Evolutionary conservation across 2,888 invertebrate genomes (phyloP), one percentile per base, ranked within the genome.

Genomic region (Macrostomum cliftonense): DNA sequence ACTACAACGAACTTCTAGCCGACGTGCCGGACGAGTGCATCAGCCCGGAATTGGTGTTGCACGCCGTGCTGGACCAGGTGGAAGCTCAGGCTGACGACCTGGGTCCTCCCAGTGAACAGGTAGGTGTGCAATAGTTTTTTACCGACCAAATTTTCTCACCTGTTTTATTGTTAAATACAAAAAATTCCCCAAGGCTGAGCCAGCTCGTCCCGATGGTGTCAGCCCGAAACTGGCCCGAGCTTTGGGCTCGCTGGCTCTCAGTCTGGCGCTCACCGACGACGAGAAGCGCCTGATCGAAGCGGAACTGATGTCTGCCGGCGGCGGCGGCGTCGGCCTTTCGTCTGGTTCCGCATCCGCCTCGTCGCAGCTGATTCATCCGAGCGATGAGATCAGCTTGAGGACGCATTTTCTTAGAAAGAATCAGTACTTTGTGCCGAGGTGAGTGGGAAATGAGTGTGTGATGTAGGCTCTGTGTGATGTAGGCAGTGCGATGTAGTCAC

Each of bases 51-150:
- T 58, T 68, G 1, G 57, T 69, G 28, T 55, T 69, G 59, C 59
- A 65, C 52, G 61, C 63, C 50, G 67, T 69, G 65, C 53, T 68
- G 39, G 68, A 68, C 55, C 68, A 68, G 63, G 55, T 68, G 37
- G 58, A 56, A 12, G 67, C 67, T 11, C 61, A 61, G 19, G 64
- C 64, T 52, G 59, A 63, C 46, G 60, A 57, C 43, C 53, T 52
- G 38, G 60, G 60, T 7, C 65, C 63, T 17, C 65, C 65, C 5
- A 63, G 64, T 57, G 65, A 65, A 51, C 58, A 57, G 28, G 28
- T 28, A 9, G 9, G 28, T n/a, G n/a, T n/a, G n/a, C n/a, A n/a
- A n/a, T n/a, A n/a, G n/a, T n/a, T n/a, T 9, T 28, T 9, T 28
- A 4, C 28, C 9, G 28, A 28, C 28, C 28, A 7, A 9, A 28